Evolutionary conservation across 30 jellyfish, hydroid and myxozoan species (phyloP).

Genomic region (Hydra vulgaris): DNA sequence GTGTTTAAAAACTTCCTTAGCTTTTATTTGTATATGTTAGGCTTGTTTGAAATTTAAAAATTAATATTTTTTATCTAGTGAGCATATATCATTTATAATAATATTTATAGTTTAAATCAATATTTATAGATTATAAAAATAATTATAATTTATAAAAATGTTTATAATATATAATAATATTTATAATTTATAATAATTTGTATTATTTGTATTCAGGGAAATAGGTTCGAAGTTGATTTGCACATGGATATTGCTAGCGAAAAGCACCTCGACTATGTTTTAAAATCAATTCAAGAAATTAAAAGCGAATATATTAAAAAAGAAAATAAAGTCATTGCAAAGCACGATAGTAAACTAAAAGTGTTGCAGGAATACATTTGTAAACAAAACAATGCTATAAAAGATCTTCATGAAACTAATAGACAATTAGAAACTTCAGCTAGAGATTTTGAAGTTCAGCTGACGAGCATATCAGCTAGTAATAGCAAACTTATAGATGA

Average conservation of each 20-base stretch:
- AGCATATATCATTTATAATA: no score
- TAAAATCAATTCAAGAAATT: conserved; percentile 42
- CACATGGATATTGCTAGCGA: conserved; percentile 41
- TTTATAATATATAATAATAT: no score
- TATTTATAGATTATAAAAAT: no score
- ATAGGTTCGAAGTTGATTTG: conserved; percentile 31
- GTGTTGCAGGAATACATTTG: conserved; percentile 17
- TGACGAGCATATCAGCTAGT: conserved; percentile 1
- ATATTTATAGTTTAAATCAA: no score
- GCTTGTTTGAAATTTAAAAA: no score
- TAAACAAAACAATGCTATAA: conserved; percentile 17
- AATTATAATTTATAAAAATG: no score
- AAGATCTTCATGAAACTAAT: conserved; percentile 22
- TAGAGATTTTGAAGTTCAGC: conserved; percentile 5
- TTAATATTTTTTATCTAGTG: no score
- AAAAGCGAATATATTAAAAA: conserved; percentile 34
- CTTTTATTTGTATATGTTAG: no score
- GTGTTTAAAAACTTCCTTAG: no score
- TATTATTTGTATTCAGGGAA: conserved; percentile 26
- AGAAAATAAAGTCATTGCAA: conserved; percentile 28
- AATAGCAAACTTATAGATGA: conserved; percentile 10
- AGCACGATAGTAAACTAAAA: conserved; percentile 27
- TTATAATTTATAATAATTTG: no score
- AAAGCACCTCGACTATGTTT: conserved; percentile 33
- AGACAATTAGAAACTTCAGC: conserved; percentile 4